These are phyloP conservation scores for Drosophila tsacasi DNA, from an alignment of 1,140 invertebrate genomes.

Conservation along the genomic window DNA sequence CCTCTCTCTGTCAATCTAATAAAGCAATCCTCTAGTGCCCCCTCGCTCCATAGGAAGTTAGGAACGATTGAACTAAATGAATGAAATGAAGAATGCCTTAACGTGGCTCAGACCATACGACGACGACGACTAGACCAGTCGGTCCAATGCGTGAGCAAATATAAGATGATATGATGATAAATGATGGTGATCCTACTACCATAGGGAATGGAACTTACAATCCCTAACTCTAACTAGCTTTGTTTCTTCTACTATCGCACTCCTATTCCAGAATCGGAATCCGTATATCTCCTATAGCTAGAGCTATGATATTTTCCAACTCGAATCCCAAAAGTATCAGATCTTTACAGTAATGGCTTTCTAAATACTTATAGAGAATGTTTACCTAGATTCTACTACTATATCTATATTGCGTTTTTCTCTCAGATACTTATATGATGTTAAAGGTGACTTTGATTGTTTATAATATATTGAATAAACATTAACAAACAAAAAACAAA, in stretches of 20 bases:
- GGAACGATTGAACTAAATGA: conserved; percentile 63
- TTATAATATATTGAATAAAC: conserved; percentile 55
- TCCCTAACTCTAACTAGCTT: conserved; percentile 27
- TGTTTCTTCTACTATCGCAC: conserved; percentile 35
- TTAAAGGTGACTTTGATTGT: conserved; percentile 74
- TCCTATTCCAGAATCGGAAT: conserved; percentile 58
- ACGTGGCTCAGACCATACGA: conserved; percentile 55
- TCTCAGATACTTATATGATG: conserved; percentile 61
- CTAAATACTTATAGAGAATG: conserved; percentile 69
- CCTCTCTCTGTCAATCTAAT: conserved; percentile 71
- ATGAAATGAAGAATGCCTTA: conserved; percentile 66
- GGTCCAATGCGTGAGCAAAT: conserved; percentile 51
- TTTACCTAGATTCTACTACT: conserved; percentile 76
- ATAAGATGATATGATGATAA: conserved; percentile 41
- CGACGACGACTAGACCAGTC: conserved; percentile 33
- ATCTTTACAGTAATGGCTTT: conserved; percentile 59
- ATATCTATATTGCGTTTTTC: conserved; percentile 73
- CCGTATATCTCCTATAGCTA: conserved; percentile 26
- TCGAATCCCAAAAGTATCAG: conserved; percentile 60
- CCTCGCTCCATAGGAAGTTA: conserved; percentile 63
- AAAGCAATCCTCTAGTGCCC: conserved; percentile 77
- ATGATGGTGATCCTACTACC: conserved; percentile 30
- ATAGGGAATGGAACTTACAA: conserved; percentile 18
- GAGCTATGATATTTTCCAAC: conserved; percentile 54
- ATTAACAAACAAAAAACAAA: conserved; percentile 26